Evolutionary conservation across 2,113 vertebrate species (phyloP), one percentile per base, ranked within the genome.

Genomic region (Dasyurus viverrinus): DNA sequence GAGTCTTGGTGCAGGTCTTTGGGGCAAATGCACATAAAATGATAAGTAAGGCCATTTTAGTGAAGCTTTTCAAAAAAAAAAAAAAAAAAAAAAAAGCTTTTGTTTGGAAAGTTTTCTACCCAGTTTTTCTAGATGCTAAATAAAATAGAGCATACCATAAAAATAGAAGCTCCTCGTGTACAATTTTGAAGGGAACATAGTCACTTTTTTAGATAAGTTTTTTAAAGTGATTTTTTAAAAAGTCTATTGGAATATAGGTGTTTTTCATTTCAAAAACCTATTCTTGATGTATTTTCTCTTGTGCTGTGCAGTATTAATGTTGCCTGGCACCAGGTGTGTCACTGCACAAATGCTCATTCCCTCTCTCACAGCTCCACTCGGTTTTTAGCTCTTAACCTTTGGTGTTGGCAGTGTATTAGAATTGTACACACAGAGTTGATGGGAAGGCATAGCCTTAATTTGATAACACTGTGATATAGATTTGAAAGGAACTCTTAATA

Each of bases 351-450:
- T 97, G 47, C 95, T 98, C 97, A 95, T 92, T 94, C 97, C 97
- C 95, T 96, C 95, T 98, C 96, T 97, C 95, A 92, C 96, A 97
- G 95, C 97, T 84, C 53, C 97, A 90, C 95, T 98, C 96, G 95
- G 97, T 96, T 97, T 98, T 97, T 98, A 98, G 97, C 98, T 96
- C 84, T 97, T 98, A 98, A 96, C 97, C 97, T 95, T 98, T 97
- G 98, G 96, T 98, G 97, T 98, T 98, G 98, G 96, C 97, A 98
- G 98, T 98, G 98, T 98, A 98, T 89, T 98, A 98, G 97, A 98
- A 3, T 97, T 98, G 97, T 97, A 98, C 98, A 97, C 98, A 98
- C 97, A 98, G 98, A 98, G 98, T 97, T 93, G 97, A 98, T 97
- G 98, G 98, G 99, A 99, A 99, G 98, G 98, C 97, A 97, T 98